Conservation (phyloP, 1,140 invertebrate species). For the Apis florea region DNA sequence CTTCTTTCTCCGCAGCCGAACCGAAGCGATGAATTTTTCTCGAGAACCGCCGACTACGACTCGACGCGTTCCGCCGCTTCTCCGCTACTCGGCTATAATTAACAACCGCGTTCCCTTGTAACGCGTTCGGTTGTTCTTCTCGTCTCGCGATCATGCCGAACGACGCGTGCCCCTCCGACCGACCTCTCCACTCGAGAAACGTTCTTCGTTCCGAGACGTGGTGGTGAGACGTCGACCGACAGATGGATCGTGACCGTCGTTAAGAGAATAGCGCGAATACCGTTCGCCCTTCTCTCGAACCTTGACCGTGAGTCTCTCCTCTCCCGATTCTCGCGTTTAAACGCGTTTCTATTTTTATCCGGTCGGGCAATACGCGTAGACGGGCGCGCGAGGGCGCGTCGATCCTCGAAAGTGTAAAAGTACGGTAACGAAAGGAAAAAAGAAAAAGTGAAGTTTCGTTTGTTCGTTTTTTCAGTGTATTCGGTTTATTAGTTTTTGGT, state of each 20-base stretch:
- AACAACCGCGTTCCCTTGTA: slow-evolving; percentile 11
- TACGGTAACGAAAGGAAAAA: too few species aligned
- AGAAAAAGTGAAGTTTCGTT: too few species aligned
- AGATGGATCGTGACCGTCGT: too few species aligned
- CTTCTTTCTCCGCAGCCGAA: too few species aligned
- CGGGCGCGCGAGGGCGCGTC: too few species aligned
- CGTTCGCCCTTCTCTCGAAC: not conserved
- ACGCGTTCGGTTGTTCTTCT: not conserved
- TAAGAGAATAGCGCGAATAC: too few species aligned
- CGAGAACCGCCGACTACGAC: slow-evolving; percentile 4
- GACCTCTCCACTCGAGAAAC: slow-evolving; percentile 2
- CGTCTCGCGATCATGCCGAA: not conserved
- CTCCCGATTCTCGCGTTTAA: not conserved
- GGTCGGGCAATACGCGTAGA: not conserved
- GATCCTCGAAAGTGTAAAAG: too few species aligned
- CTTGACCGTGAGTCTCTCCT: slow-evolving; percentile 33
- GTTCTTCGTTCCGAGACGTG: slow-evolving; percentile 1
- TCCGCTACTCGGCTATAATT: slow-evolving; percentile 34
- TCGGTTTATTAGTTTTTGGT: too few species aligned
- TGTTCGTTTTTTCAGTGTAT: too few species aligned
- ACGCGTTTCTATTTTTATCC: too few species aligned
- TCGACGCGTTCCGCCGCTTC: slow-evolving; percentile 13
- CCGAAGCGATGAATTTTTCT: slow-evolving; percentile 12
- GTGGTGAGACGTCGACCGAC: too few species aligned
- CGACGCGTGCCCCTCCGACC: not conserved